These are phyloP conservation scores for Microtus obscurus DNA, from an alignment of 2,797 vertebrate species.

Conservation along the genomic window DNA sequence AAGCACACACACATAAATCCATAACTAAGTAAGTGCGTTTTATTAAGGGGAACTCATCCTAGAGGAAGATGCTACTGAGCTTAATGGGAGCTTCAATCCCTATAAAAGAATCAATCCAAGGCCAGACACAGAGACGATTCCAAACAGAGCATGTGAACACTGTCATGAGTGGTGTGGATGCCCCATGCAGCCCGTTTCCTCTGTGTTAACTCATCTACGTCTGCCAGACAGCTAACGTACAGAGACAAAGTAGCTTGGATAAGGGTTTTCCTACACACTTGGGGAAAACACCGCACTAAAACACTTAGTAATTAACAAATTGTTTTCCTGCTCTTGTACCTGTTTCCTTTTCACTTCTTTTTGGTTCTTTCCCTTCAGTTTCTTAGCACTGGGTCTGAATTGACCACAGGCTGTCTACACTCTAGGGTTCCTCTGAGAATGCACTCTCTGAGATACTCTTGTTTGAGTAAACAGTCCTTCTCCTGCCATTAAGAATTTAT, in stretches of 20 bases:
- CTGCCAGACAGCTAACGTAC: not conserved
- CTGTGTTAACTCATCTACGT: not conserved
- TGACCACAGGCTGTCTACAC: not conserved
- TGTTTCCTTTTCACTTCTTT: not conserved
- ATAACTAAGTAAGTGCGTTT: not conserved
- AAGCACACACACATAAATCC: not conserved
- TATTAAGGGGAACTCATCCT: not conserved
- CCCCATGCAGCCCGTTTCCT: not conserved
- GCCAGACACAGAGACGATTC: not conserved
- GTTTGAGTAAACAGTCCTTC: not conserved
- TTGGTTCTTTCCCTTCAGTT: not conserved
- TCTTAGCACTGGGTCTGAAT: not conserved
- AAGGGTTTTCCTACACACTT: not conserved
- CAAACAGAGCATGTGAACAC: not conserved
- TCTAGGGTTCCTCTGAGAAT: not conserved
- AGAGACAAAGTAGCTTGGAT: not conserved
- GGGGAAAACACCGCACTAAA: not conserved
- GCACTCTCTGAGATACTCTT: not conserved
- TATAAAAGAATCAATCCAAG: not conserved
- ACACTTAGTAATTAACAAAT: not conserved
- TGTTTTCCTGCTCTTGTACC: not conserved
- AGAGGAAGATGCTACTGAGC: not conserved
- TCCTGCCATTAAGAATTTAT: not conserved
- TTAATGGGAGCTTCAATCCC: conserved; percentile 3
- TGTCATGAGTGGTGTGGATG: not conserved